Percentiles rank a stretch among this genome's conserved stretches.
These are phyloP conservation scores for Sericinus montela DNA, from an alignment of 2,888 invertebrate genomes.

Conservation along the genomic window DNA sequence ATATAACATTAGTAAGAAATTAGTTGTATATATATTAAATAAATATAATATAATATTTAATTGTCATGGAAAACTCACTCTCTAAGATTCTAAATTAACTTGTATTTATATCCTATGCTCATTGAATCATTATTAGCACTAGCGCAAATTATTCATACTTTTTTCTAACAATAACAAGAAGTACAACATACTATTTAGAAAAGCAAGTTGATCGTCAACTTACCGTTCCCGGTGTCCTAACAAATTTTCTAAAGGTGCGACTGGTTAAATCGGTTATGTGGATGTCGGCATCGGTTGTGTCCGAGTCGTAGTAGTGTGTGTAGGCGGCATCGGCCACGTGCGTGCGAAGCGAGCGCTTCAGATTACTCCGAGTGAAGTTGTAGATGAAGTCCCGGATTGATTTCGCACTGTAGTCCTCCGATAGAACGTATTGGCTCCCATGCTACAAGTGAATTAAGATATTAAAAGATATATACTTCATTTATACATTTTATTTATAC, in stretches of 20 bases:
- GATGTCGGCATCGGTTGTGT: slow-evolving; percentile 46
- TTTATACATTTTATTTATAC: too few species aligned
- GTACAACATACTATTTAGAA: too few species aligned
- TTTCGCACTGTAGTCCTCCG: slow-evolving; percentile 68
- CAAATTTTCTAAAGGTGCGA: slow-evolving; percentile 80
- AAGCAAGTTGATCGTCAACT: too few species aligned
- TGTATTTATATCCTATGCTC: too few species aligned
- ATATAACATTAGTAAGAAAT: too few species aligned
- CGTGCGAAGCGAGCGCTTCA: slow-evolving; percentile 61
- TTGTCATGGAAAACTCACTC: too few species aligned
- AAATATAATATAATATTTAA: too few species aligned
- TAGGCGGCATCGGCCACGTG: slow-evolving; percentile 52
- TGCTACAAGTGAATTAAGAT: slow-evolving; percentile 68
- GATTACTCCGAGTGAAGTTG: slow-evolving; percentile 65
- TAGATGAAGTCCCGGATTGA: slow-evolving; percentile 74
- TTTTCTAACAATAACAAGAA: too few species aligned
- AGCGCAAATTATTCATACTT: too few species aligned
- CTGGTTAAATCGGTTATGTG: slow-evolving; percentile 83
- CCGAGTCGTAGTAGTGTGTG: slow-evolving; percentile 63
- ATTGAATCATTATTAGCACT: too few species aligned
- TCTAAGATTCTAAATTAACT: too few species aligned
- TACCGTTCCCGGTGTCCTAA: slow-evolving; percentile 81
- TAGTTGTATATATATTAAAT: too few species aligned
- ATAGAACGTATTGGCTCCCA: slow-evolving; percentile 83
- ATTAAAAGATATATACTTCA: slow-evolving; percentile 3